Conservation (phyloP, 2,113 vertebrate genomes). For the Otocyon megalotis region DNA sequence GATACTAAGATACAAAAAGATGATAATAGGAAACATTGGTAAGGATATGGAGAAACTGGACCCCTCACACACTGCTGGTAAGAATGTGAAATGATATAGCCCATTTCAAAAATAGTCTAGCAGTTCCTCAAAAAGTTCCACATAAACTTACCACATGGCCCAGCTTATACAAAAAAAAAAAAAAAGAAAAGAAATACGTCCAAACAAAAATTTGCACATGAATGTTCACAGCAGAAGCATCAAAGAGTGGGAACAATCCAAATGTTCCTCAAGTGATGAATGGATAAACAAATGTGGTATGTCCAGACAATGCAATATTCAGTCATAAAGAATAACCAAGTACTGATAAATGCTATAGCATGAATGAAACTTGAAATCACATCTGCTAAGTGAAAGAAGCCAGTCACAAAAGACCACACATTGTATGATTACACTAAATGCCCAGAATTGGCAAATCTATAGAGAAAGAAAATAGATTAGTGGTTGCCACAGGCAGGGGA, state of each 20-base stretch:
- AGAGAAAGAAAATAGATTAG: not conserved
- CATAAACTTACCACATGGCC: not conserved
- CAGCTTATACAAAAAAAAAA: constrained; percentile 18
- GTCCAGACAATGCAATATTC: not conserved
- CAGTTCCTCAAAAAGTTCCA: constrained; percentile 16
- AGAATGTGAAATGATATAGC: not conserved
- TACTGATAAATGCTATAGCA: not conserved
- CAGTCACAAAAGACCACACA: not conserved
- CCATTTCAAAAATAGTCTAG: not conserved
- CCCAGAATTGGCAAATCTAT: not conserved
- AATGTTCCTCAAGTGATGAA: not conserved
- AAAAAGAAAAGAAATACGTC: not conserved
- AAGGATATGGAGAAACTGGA: not conserved
- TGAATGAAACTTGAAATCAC: not conserved
- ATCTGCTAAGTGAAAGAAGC: constrained; percentile 34
- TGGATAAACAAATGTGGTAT: not conserved
- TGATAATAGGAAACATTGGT: not conserved
- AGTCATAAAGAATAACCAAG: not conserved
- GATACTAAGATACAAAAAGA: not conserved
- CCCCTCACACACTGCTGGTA: not conserved
- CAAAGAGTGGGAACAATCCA: not conserved
- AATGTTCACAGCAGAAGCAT: not conserved
- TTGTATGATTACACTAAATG: not conserved
- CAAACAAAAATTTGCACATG: not conserved
- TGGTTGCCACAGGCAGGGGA: not conserved